A percentile compares a stretch with the other conserved stretches of the same genome.
These are phyloP conservation scores for Halocynthia aurantium DNA, from an alignment of 23 tunicate genomes.

Conservation along the genomic window DNA sequence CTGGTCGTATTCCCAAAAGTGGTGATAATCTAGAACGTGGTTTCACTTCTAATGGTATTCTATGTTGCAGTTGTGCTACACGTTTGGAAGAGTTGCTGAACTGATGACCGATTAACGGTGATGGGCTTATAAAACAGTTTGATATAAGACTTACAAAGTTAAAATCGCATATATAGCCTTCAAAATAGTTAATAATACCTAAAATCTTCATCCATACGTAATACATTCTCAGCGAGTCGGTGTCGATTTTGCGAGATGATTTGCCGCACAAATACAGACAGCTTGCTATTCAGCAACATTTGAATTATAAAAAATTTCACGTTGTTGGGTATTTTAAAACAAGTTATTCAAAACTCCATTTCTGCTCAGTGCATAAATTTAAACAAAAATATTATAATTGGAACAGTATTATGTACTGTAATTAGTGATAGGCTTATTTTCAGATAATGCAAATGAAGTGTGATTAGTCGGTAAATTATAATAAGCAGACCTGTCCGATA, in stretches of 20 bases:
- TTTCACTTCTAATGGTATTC: slow-evolving; percentile 2
- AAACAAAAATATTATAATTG: too few relatives aligned
- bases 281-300: background rate
- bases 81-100: too few relatives aligned
- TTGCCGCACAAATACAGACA: background rate
- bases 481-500: too few relatives aligned
- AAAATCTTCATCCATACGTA: slow-evolving; percentile 16
- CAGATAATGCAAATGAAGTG: too few relatives aligned
- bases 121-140: slow-evolving; percentile 9
- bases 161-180: background rate
- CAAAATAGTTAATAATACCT: background rate
- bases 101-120: background rate
- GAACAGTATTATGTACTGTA: too few relatives aligned
- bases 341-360: too few relatives aligned
- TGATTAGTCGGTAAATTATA: too few relatives aligned
- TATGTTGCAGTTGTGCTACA: slow-evolving; percentile 4
- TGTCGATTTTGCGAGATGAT: slow-evolving; percentile 6
- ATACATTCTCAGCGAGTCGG: slow-evolving; percentile 11
- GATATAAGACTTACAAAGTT: background rate
- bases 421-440: too few relatives aligned
- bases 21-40: slow-evolving; percentile 13
- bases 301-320: too few relatives aligned
- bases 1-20: slow-evolving; percentile 10
- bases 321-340: too few relatives aligned
- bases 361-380: too few relatives aligned